Evolutionary conservation across 2,113 vertebrate genomes (phyloP).

Genomic region (Apodemus sylvaticus): DNA sequence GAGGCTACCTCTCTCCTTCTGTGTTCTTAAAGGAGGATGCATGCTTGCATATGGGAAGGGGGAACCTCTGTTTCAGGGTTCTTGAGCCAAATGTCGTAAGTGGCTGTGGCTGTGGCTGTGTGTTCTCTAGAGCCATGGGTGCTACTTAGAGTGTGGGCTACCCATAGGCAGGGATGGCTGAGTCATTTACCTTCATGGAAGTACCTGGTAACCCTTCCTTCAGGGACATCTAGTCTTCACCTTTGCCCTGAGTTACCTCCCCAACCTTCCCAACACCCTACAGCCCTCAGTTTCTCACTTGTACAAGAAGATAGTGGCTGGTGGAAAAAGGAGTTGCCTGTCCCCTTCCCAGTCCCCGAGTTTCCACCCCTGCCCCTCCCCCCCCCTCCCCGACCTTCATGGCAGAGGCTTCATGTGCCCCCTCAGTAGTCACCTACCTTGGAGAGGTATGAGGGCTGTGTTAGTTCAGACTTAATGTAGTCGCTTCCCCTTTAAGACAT

Average conservation of each 20-base stretch:
- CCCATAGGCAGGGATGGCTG: fast-evolving
- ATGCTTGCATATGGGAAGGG: fast-evolving
- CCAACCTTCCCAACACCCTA: not conserved
- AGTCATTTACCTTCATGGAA: fast-evolving
- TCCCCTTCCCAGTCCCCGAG: not conserved
- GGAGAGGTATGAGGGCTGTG: not conserved
- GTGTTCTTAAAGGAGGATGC: fast-evolving
- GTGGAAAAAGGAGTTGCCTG: not conserved
- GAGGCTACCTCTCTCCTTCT: fast-evolving
- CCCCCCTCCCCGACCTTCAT: fast-evolving
- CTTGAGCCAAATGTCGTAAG: fast-evolving
- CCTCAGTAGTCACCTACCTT: fast-evolving
- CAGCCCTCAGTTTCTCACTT: fast-evolving
- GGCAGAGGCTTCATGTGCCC: not conserved
- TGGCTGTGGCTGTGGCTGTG: fast-evolving
- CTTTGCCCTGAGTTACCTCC: fast-evolving
- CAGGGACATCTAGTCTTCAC: not conserved
- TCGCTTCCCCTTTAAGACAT: not conserved
- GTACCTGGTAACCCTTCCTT: fast-evolving
- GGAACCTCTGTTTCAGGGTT: fast-evolving
- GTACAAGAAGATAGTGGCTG: not conserved
- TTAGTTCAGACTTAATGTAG: not conserved
- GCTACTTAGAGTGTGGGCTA: not conserved
- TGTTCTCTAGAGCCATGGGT: fast-evolving
- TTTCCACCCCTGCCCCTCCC: no score